phyloP scores from a whole-genome alignment of 2,888 invertebrate genomes.

The Ormia ochracea region DNA sequence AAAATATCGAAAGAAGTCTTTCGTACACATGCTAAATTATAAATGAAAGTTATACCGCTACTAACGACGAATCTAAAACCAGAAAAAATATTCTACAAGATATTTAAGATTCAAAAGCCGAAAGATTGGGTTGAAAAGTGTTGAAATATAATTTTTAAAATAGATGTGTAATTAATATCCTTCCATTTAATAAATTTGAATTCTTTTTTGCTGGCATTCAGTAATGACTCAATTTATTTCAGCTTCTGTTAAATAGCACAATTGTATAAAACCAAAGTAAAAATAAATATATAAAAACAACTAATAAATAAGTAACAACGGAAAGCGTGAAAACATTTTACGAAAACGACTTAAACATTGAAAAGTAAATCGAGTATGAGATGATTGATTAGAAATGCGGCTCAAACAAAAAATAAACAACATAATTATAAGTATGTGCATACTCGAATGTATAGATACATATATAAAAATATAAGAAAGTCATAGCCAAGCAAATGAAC shows the following conservation, averaged over 20 bases:
- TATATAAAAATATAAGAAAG: too few species aligned
- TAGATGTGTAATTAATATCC: too few species aligned
- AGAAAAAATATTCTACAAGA: too few species aligned
- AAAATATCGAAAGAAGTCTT: too few species aligned
- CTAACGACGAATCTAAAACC: too few species aligned
- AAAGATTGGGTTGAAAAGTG: too few species aligned
- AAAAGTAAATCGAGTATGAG: constrained; percentile 54
- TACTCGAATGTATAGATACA: neutral
- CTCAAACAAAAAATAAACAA: constrained; percentile 14
- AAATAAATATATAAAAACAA: neutral
- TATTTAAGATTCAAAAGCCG: too few species aligned
- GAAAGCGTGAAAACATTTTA: constrained; percentile 57
- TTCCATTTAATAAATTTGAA: too few species aligned
- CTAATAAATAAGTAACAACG: constrained; percentile 38
- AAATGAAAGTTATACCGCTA: too few species aligned
- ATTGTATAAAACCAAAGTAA: constrained; percentile 7
- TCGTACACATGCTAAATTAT: too few species aligned
- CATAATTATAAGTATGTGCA: neutral
- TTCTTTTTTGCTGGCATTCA: neutral
- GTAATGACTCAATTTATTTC: neutral
- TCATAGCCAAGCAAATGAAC: neutral
- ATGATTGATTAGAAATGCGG: constrained; percentile 58
- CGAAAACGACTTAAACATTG: constrained; percentile 38
- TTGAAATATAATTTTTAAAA: too few species aligned
- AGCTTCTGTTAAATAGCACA: constrained; percentile 6